phyloP scores from a whole-genome alignment of 2,888 invertebrate species.

The Ormyrus pomaceus region DNA sequence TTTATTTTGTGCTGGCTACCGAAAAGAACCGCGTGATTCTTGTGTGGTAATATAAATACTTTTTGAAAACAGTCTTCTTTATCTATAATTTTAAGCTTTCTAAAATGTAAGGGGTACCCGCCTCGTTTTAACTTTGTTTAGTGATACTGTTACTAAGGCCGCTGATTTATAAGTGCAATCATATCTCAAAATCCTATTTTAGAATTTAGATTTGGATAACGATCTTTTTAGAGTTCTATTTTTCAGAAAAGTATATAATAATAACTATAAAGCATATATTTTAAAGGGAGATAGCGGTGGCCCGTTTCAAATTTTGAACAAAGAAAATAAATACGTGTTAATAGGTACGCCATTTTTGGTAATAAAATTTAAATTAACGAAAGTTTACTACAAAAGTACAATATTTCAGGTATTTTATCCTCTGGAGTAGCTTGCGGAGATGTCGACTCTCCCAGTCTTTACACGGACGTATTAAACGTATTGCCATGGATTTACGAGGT shows the following conservation, averaged over 20 bases:
- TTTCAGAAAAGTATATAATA: background rate
- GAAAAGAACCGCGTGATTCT: background rate
- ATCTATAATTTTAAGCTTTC: too few species aligned
- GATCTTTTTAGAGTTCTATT: background rate
- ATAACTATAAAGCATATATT: background rate
- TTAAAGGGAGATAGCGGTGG: conserved; percentile 63
- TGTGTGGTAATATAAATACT: conserved; percentile 9
- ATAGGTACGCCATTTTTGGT: conserved; percentile 50
- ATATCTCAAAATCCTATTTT: too few species aligned
- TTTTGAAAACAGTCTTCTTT: too few species aligned
- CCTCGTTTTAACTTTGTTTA: too few species aligned
- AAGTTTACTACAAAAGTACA: too few species aligned
- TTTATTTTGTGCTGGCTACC: conserved; percentile 26
- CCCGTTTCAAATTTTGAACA: conserved; percentile 58
- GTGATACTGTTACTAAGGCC: too few species aligned
- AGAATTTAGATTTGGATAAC: too few species aligned
- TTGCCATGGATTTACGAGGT: conserved; percentile 61
- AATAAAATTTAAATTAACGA: background rate
- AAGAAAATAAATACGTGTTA: conserved; percentile 34
- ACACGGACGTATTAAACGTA: conserved; percentile 59
- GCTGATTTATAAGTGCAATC: too few species aligned
- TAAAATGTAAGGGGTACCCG: too few species aligned
- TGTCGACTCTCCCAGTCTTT: conserved; percentile 57
- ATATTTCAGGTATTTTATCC: conserved; percentile 58
- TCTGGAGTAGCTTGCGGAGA: conserved; percentile 61